Percentiles rank a stretch among this genome's conserved stretches.
Conservation (phyloP, 2,888 invertebrate genomes). For the Arctia plantaginis region DNA sequence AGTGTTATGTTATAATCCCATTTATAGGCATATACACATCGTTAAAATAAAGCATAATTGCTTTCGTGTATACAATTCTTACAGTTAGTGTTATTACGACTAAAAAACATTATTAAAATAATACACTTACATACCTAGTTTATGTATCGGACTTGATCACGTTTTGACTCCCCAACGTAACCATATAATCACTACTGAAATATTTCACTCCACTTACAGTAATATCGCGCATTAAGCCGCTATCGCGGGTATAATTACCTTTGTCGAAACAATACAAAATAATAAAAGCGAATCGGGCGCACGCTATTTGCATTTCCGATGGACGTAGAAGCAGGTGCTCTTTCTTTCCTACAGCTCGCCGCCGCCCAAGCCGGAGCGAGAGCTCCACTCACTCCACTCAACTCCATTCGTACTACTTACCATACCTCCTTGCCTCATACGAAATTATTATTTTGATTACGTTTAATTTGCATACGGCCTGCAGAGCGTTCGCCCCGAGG, state of each 20-base stretch:
- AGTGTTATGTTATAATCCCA: background rate
- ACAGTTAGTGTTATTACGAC: conserved; percentile 41
- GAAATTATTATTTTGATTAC: conserved; percentile 86
- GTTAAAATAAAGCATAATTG: conserved; percentile 39
- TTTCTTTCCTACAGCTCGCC: conserved; percentile 63
- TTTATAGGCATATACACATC: conserved; percentile 23
- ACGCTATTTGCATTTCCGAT: conserved; percentile 79
- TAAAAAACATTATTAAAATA: conserved; percentile 57
- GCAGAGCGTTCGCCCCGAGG: conserved; percentile 71
- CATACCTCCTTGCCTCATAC: conserved; percentile 68
- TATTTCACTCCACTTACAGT: conserved; percentile 77
- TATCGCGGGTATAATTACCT: conserved; percentile 78
- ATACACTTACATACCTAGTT: conserved; percentile 53
- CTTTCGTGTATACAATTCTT: conserved; percentile 38
- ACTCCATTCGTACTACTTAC: conserved; percentile 53
- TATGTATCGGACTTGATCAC: conserved; percentile 64
- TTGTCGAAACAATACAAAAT: conserved; percentile 78
- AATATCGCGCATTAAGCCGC: conserved; percentile 78
- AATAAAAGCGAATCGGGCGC: conserved; percentile 78
- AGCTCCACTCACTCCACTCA: conserved; percentile 42
- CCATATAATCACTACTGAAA: conserved; percentile 74
- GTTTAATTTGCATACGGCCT: conserved; percentile 85
- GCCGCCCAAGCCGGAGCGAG: conserved; percentile 66
- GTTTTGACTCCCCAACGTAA: conserved; percentile 61
- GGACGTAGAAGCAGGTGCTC: conserved; percentile 60